A percentile compares a stretch with the other conserved stretches of the same genome.
Conservation (phyloP, 2,113 vertebrate genomes). For the Diadophis punctatus region DNA sequence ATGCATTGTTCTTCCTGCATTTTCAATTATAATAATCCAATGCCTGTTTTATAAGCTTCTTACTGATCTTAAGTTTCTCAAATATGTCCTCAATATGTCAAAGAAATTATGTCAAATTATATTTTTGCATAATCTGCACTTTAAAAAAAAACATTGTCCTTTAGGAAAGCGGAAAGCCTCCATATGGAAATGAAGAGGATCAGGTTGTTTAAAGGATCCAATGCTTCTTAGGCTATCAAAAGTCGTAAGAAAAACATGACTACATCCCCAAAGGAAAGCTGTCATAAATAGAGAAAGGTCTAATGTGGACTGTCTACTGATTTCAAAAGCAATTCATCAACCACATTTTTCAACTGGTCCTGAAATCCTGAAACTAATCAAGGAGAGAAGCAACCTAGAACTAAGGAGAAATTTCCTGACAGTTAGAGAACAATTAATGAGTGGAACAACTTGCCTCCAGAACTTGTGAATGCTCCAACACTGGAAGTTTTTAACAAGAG, state of each 20-base stretch:
- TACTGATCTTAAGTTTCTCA: background rate
- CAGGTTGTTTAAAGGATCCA: background rate
- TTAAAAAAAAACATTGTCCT: background rate
- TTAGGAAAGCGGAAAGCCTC: background rate
- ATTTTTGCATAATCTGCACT: constrained; percentile 21
- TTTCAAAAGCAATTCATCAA: background rate
- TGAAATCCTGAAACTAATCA: too few relatives aligned
- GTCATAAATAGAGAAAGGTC: background rate
- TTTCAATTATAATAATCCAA: background rate
- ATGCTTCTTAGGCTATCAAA: background rate
- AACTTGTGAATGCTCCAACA: too few relatives aligned
- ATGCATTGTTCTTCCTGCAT: background rate
- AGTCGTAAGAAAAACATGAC: background rate
- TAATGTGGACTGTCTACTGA: background rate
- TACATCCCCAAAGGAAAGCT: background rate
- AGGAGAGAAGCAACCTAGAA: too few relatives aligned
- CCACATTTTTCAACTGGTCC: background rate
- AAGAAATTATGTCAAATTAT: background rate
- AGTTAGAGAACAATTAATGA: too few relatives aligned
- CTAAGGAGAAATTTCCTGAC: too few relatives aligned
- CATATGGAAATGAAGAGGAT: background rate
- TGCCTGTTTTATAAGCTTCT: constrained; percentile 4
- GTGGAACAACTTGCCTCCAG: too few relatives aligned
- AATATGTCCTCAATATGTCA: background rate
- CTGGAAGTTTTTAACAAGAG: too few relatives aligned